These are phyloP conservation scores for Cinclus cinclus DNA, from an alignment of 2,113 vertebrate genomes.

Conservation along the genomic window DNA sequence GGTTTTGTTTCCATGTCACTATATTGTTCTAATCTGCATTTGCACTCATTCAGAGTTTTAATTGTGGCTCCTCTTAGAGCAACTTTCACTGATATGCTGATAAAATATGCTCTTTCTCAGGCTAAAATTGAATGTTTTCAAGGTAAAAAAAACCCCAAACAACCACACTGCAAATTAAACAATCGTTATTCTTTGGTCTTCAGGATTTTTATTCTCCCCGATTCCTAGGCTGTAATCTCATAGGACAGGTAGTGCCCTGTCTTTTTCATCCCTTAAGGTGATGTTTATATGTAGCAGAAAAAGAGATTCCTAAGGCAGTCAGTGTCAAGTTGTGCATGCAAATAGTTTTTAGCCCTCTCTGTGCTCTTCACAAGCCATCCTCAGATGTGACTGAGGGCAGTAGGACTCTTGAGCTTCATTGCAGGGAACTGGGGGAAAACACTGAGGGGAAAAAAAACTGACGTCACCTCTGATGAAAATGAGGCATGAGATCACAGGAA, in stretches of 20 bases:
- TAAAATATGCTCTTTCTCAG: neutral
- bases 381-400: neutral
- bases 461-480: neutral
- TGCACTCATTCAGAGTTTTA: neutral
- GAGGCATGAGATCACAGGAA: neutral
- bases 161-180: neutral
- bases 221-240: neutral
- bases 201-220: neutral
- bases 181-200: neutral
- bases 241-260: neutral
- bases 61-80: neutral
- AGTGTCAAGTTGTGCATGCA: neutral
- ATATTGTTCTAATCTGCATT: neutral
- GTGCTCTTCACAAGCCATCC: neutral
- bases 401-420: neutral
- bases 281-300: neutral
- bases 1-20: neutral
- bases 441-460: neutral
- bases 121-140: neutral
- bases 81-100: neutral
- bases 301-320: neutral
- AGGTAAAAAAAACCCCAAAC: neutral
- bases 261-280: neutral
- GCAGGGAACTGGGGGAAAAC: neutral
- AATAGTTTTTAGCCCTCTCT: neutral